Evolutionary conservation across 1,140 invertebrate genomes (phyloP), one percentile per base, ranked within the genome.

Genomic region (Anagrus nilaparvatae): DNA sequence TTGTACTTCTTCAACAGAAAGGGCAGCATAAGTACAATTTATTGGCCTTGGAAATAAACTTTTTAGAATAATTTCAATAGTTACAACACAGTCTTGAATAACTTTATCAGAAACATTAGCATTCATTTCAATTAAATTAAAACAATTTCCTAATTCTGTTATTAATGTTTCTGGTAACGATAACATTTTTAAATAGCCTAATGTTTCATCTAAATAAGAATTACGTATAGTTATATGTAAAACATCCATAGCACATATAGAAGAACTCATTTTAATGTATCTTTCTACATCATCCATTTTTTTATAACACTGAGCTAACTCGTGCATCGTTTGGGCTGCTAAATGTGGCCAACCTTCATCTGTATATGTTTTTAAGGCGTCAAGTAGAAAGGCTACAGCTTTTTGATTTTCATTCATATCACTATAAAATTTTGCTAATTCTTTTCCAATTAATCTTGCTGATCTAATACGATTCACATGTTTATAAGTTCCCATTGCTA

Each of bases 401-500:
- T 94, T 93, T 45, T 86, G 77, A 6, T 82, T 81, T 58, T 95
- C 85, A 2, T 84, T 85, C 1, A 88, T 67, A 43, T 87, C 79
- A 51, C 88, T 80, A 59, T 97, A 95, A 60, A 96, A 94, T 19
- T 79, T 74, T 0, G 93, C 91, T 14, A 98, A 61, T 59, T 95
- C 86, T 46, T 82, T 75, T 0, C 93, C 93, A 43, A 97, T 85
- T 13, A 86, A 72, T 35, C 89, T 75, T 0, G 93, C 92, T 27
- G 79, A 88, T 46, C 89, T 69, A 40, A 87, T 72, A 33, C 90
- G 76, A 6, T 88, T 81, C 51, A 96, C 91, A 65, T 97, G 91
- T 61, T 98, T 98, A 56, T 89, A 97, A 1, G 92, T 97, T 30
- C 92, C 89, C 78, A 96, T 94, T 1, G 92, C 90, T 43, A 96